These are phyloP conservation scores for Cataglyphis rosenhaueri DNA, from an alignment of 2,888 invertebrate species.

Conservation along the genomic window DNA sequence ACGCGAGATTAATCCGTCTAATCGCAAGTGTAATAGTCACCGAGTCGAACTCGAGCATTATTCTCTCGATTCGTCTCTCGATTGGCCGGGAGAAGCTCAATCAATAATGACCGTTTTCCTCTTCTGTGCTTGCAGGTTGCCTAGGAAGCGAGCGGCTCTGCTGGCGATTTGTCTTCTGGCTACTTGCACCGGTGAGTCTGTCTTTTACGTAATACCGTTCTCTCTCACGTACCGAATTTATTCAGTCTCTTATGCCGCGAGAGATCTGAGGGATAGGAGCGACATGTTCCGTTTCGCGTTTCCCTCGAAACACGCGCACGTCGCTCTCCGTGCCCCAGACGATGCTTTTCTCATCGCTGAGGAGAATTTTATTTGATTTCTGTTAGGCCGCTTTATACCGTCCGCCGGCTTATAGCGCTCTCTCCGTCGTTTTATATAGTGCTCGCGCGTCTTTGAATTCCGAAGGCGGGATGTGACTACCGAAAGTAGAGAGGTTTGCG, in stretches of 20 bases:
- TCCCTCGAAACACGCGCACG: slow-evolving; percentile 7
- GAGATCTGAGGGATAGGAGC: not conserved
- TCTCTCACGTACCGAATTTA: slow-evolving; percentile 27
- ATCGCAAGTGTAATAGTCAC: slow-evolving; percentile 37
- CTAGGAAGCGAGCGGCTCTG: slow-evolving; percentile 70
- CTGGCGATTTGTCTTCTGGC: slow-evolving; percentile 77
- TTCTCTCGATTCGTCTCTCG: slow-evolving; percentile 34
- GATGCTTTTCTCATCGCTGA: slow-evolving; percentile 14
- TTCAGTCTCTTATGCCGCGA: slow-evolving; percentile 8
- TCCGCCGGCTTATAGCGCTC: slow-evolving; percentile 12
- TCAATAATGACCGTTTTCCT: slow-evolving; percentile 57
- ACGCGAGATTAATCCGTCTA: slow-evolving; percentile 45
- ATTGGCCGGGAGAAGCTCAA: slow-evolving; percentile 39
- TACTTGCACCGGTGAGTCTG: slow-evolving; percentile 78
- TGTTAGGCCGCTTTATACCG: slow-evolving; percentile 23
- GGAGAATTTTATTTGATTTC: slow-evolving; percentile 51
- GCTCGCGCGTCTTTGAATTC: slow-evolving; percentile 19
- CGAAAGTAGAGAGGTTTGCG: slow-evolving; percentile 11
- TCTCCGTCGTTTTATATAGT: slow-evolving; percentile 4
- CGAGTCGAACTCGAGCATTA: slow-evolving; percentile 46
- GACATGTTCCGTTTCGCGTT: slow-evolving; percentile 8
- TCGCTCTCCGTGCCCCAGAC: not conserved
- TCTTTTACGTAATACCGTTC: slow-evolving; percentile 5
- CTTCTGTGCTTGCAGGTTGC: slow-evolving; percentile 75
- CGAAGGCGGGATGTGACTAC: slow-evolving; percentile 1